These are phyloP conservation scores for Paralinhomoeus sp. DNA, from an alignment of 2,888 invertebrate genomes.

Conservation along the genomic window DNA sequence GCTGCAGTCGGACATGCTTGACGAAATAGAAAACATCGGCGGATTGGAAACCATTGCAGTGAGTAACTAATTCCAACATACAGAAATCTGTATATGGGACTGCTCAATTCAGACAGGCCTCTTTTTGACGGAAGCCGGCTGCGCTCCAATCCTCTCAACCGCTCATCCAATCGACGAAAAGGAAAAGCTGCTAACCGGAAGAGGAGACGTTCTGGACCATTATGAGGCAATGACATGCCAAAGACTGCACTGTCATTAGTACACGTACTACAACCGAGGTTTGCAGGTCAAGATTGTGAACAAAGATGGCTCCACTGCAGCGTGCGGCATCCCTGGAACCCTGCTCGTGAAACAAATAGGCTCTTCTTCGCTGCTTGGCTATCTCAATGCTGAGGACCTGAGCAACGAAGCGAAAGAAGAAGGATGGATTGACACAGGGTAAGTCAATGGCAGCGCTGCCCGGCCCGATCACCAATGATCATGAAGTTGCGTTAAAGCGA, in stretches of 20 bases:
- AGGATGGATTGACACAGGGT: slow-evolving; percentile 31
- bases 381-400: too few relatives aligned
- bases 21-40: neutral
- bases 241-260: too few relatives aligned
- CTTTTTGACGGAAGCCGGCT: slow-evolving; percentile 16
- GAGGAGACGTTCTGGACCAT: slow-evolving; percentile 5
- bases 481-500: too few relatives aligned
- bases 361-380: too few relatives aligned
- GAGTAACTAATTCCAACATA: neutral
- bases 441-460: too few relatives aligned
- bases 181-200: neutral
- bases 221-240: slow-evolving; percentile 5
- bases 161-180: neutral
- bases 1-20: neutral
- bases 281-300: too few relatives aligned
- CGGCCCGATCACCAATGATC: too few relatives aligned
- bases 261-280: too few relatives aligned
- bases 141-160: slow-evolving; percentile 13
- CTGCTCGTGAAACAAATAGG: too few relatives aligned
- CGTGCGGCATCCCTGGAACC: too few relatives aligned
- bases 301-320: too few relatives aligned
- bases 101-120: neutral
- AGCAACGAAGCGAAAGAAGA: slow-evolving; percentile 20
- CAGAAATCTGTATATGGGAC: too few relatives aligned
- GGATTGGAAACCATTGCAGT: slow-evolving; percentile 1